Evolutionary conservation across 2,797 vertebrate species (phyloP), one percentile per base, ranked within the genome.

Genomic region (Macropodus opercularis): DNA sequence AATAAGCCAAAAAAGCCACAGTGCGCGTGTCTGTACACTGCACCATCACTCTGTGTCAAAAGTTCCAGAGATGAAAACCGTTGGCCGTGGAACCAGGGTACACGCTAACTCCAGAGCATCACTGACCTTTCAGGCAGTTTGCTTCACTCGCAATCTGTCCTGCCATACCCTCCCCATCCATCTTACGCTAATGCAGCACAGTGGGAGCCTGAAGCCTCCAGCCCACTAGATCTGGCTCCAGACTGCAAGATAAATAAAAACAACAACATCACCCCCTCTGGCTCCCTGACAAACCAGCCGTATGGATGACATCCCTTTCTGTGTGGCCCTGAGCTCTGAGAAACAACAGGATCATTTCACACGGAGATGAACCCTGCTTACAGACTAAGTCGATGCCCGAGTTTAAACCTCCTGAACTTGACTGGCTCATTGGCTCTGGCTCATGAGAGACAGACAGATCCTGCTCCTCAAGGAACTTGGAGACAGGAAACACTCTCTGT

Each of bases 221-320:
- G 52, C 67, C 36, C 48, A 67, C 26, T 34, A 27, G 29, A 58
- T 56, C 59, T 50, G 63, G 58, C 50, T 74, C 64, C 63, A 62
- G 46, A 83, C 80, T 64, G 31, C 53, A 40, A 63, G 61, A 81
- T 77, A 69, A 86, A 87, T 70, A 81, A 77, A 79, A 86, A 77
- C 64, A 74, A 72, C 54, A 8, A 57, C 41, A 63, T 59, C 59
- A 32, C 67, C 61, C 61, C 83, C 53, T 57, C 43, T 3, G 53
- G 72, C 76, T 73, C 15, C 21, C 22, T 49, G 68, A 48, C 67
- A 77, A 85, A 85, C 75, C 78, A 79, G 83, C 71, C 77, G 36
- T 64, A 60, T 70, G 53, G 8, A 50, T 64, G 70, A 80, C 73
- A 77, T 51, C 65, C 63, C 53, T 26, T 52, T 76, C 67, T 42